Evolutionary conservation across 2,888 invertebrate species (phyloP), one percentile per base, ranked within the genome.

Genomic region (Polydrusus tereticollis): DNA sequence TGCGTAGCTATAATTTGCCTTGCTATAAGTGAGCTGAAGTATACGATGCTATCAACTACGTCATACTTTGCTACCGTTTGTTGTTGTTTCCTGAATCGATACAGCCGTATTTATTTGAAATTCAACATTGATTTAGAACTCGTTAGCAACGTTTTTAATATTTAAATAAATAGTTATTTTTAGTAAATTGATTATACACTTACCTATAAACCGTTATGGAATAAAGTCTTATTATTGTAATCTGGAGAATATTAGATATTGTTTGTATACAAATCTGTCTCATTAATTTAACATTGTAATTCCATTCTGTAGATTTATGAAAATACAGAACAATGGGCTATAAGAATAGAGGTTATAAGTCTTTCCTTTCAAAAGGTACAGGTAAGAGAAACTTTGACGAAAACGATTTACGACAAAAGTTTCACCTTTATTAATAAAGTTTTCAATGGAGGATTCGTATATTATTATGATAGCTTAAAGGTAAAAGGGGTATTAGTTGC

Each of bases 391-490:
- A 58, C 58, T 58, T 58, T 57, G 57, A 58, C 21, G 58, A 38
- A 33, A 58, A 58, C 29, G 58, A 58, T 21, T 58, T 58, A 38
- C 38, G 36, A n/a, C 58, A 21, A 58, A 58, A 58, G 38, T 58
- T 58, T 41, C 10, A 41, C 41, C 38, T 58, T 58, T 58, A 38
- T 58, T 58, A 58, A 58, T 38, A 58, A 58, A 58, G 38, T 58
- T 58, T 58, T 38, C 29, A 38, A 7, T 7, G 10, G 6, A 50
- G 21, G 7, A 47, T 47, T 23, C 36, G 4, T 36, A 6, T 36
- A 36, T 36, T 2, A 36, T 36, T 8, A 10, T 12, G 36, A 8
- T n/a, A n/a, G n/a, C n/a, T n/a, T n/a, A n/a, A 12, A 36, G 36
- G 36, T 5, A 36, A 12, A 12, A 10, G 10, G 12, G 36, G 12